Evolutionary conservation across 2,797 vertebrate genomes (phyloP).

Genomic region (Pitangus sulphuratus): DNA sequence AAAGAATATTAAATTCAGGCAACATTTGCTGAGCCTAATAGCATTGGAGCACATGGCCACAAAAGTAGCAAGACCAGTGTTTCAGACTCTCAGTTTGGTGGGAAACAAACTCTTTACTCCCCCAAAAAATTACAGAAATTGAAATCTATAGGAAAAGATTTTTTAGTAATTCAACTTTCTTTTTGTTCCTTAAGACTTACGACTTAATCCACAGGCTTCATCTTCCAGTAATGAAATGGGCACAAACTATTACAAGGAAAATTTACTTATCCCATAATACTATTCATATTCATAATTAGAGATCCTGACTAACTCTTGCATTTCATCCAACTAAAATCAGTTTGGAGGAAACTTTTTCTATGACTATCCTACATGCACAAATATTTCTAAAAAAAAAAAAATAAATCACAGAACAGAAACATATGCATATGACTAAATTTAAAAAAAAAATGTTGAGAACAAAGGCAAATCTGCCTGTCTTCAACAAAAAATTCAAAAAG

Average conservation of each 20-base stretch:
- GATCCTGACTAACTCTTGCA: background rate
- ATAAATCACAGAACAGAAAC: background rate
- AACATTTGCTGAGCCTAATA: background rate
- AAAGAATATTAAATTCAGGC: slow-evolving; percentile 14
- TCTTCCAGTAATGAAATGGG: background rate
- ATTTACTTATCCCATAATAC: background rate
- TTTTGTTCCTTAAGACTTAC: background rate
- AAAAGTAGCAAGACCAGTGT: background rate
- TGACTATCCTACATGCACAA: background rate
- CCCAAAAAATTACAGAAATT: background rate
- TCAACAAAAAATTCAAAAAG: background rate
- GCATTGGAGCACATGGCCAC: background rate
- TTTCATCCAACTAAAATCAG: background rate
- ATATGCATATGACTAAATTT: background rate
- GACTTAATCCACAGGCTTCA: background rate
- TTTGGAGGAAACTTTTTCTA: background rate
- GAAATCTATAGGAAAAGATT: background rate
- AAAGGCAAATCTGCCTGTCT: background rate
- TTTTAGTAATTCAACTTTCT: background rate
- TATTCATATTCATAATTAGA: background rate
- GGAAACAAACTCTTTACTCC: background rate
- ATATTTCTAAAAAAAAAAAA: background rate
- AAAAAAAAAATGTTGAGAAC: background rate
- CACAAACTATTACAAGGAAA: background rate
- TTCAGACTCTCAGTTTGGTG: background rate